phyloP scores from a whole-genome alignment of 2,113 vertebrate species.

The Burhinus bistriatus region DNA sequence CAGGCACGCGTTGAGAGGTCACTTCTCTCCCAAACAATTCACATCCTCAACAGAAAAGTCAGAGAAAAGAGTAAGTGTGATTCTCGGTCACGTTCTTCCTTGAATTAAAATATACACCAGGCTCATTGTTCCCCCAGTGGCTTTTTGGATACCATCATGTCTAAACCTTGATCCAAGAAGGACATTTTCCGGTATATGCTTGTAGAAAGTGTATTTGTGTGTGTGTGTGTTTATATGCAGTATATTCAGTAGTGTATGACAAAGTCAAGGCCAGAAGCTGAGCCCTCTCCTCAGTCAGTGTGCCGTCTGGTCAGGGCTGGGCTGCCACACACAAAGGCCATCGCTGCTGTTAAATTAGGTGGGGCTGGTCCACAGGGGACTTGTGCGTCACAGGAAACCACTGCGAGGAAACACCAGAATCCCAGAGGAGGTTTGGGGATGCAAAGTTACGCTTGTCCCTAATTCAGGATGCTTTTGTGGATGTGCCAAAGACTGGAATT shows the following conservation, averaged over 20 bases:
- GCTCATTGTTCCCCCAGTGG: not conserved
- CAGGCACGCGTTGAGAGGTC: not conserved
- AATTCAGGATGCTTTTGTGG: not conserved
- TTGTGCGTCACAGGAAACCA: not conserved
- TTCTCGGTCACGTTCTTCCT: not conserved
- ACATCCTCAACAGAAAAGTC: not conserved
- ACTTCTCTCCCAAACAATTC: not conserved
- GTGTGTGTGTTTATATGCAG: not conserved
- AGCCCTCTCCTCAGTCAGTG: not conserved
- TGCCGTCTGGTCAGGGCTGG: not conserved
- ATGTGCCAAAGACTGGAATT: not conserved
- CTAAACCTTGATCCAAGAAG: not conserved
- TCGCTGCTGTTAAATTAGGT: not conserved
- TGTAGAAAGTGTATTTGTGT: not conserved
- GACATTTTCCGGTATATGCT: not conserved
- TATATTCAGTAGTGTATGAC: rapidly evolving
- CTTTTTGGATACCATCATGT: not conserved
- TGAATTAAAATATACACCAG: not conserved
- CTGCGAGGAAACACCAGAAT: not conserved
- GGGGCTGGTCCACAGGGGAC: not conserved
- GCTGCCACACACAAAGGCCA: not conserved
- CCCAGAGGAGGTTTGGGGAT: not conserved
- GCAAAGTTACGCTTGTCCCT: not conserved
- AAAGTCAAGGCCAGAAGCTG: not conserved
- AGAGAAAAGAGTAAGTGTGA: not conserved